Evolutionary conservation across 1,140 invertebrate genomes (phyloP), one percentile per base, ranked within the genome.

Genomic region (Drosophila ironensis): DNA sequence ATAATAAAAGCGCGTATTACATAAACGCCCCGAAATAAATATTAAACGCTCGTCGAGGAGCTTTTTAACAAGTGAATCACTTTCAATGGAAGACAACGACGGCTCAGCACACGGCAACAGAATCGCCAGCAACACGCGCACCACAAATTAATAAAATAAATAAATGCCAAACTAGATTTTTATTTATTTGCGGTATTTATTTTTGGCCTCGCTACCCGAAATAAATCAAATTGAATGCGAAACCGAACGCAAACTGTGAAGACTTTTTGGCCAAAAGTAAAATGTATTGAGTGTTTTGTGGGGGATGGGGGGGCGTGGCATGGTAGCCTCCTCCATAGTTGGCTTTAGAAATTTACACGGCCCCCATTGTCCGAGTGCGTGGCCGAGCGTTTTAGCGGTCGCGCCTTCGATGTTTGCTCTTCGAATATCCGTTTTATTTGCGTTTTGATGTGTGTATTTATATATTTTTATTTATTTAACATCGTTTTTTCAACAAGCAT

Each of bases 1-100:
- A 69, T 68, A 68, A 69, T 68, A 69, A 68, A 51, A 56, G 54
- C 25, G 42, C 24, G 53, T 61, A 75, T 87, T 86, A 81, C 74
- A 86, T 87, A 86, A 86, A 87, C 81, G 81, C 80, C 75, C n/a
- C 75, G 71, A 86, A 84, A 86, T 78, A 86, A 80, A 86, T 73
- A 73, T 52, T 52, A 63, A 67, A 47, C 50, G 63, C 46, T 51
- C 30, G 35, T n/a, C n/a, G n/a, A n/a, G n/a, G n/a, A 56, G 50
- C 44, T 41, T 42, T 64, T 80, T 60, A 66, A 80, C 69, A 72
- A 72, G 52, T 82, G 78, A 82, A 73, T 82, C 78, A 82, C 41
- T 76, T 53, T 45, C 24, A 59, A 70, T 64, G 48, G 74, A 30
- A 44, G 38, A 22, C 14, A 17, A 46, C 24, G 40, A 47, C 53